Conservation (phyloP, 1,140 invertebrate genomes). For the Hylaeus volcanicus region DNA sequence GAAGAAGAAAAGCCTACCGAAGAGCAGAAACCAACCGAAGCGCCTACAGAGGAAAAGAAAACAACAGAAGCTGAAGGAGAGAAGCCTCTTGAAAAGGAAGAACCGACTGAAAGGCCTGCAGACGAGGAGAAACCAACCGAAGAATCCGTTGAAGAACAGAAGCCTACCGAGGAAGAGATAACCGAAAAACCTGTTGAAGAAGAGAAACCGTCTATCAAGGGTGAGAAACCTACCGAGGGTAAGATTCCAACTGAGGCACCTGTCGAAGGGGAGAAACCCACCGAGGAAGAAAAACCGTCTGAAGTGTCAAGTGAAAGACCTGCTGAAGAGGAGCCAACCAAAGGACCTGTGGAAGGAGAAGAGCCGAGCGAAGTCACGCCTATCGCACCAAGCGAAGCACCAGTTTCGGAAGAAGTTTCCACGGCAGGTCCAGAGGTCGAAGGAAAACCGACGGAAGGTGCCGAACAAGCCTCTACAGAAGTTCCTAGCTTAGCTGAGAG, state of each 20-base stretch:
- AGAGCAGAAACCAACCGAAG: conserved; percentile 21
- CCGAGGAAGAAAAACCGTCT: conserved; percentile 4
- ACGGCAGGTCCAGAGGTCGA: conserved; percentile 30
- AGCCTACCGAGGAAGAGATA: conserved; percentile 27
- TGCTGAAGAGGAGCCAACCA: neutral
- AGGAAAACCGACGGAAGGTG: conserved; percentile 53
- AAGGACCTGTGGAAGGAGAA: neutral
- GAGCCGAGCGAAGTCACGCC: conserved; percentile 25
- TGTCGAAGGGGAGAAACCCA: conserved; percentile 36
- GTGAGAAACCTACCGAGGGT: conserved; percentile 51
- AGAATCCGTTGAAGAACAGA: neutral
- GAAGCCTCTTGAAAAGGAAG: conserved; percentile 30
- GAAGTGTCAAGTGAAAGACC: conserved; percentile 36
- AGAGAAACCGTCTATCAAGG: conserved; percentile 37
- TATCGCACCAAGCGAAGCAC: conserved; percentile 10
- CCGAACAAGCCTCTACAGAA: conserved; percentile 54
- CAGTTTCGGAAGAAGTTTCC: conserved; percentile 25
- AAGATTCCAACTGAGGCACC: conserved; percentile 51
- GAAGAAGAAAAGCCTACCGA: conserved; percentile 45
- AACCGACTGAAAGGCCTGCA: conserved; percentile 12
- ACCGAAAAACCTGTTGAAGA: conserved; percentile 63
- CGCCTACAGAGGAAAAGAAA: neutral
- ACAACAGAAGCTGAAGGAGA: conserved; percentile 36
- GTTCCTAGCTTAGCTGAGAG: conserved; percentile 25
- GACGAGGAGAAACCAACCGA: conserved; percentile 15